Evolutionary conservation across 2,113 vertebrate species (phyloP).

Genomic region (Takifugu bimaculatus): DNA sequence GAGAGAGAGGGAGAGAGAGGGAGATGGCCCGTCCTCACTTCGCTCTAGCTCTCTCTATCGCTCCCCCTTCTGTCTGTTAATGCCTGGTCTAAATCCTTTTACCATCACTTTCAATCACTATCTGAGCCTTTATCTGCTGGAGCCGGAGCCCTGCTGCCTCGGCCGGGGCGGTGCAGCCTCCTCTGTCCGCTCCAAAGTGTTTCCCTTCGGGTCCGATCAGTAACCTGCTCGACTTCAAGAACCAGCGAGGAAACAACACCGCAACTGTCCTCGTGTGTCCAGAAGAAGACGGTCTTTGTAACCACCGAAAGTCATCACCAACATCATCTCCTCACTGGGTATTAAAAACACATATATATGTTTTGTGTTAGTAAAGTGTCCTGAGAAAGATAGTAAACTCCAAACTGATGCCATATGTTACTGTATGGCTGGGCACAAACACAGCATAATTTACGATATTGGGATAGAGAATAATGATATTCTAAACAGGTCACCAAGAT

Average conservation of each 20-base stretch:
- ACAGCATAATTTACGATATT: too few species aligned
- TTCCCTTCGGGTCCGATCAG: conserved; percentile 67
- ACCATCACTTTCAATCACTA: conserved; percentile 90
- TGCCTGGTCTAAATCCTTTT: conserved; percentile 84
- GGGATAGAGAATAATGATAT: too few species aligned
- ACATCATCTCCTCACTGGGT: too few species aligned
- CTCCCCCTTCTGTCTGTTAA: conserved; percentile 77
- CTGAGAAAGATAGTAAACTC: too few species aligned
- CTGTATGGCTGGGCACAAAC: too few species aligned
- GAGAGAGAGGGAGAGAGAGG: conserved; percentile 72
- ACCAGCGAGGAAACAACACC: conserved; percentile 20
- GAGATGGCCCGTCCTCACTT: conserved; percentile 31
- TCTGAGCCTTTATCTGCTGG: conserved; percentile 84
- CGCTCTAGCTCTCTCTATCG: conserved; percentile 20
- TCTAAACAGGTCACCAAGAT: too few species aligned
- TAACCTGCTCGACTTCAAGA: conserved; percentile 79
- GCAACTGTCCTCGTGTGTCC: too few species aligned
- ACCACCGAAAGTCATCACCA: too few species aligned
- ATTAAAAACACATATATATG: too few species aligned
- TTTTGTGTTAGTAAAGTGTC: too few species aligned
- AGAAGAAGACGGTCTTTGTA: too few species aligned
- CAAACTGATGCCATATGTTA: too few species aligned
- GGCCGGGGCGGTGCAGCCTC: conserved; percentile 86
- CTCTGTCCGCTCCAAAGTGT: conserved; percentile 65
- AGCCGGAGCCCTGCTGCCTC: conserved; percentile 69